These are phyloP conservation scores for Wasmannia auropunctata DNA, from an alignment of 1,140 invertebrate species.

Conservation along the genomic window DNA sequence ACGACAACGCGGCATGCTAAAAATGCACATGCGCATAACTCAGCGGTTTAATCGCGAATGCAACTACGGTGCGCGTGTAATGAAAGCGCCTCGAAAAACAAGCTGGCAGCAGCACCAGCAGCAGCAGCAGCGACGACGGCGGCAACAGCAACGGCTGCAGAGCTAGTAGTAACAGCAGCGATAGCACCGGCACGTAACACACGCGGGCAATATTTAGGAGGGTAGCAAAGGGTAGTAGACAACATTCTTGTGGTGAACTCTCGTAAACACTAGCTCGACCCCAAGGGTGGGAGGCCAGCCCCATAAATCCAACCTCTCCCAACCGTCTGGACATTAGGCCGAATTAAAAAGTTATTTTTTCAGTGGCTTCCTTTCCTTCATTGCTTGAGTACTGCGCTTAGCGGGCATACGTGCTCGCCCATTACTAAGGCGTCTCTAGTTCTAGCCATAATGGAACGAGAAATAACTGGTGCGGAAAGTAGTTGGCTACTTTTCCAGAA, in stretches of 20 bases:
- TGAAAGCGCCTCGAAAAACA: conserved; percentile 83
- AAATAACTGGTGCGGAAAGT: conserved; percentile 33
- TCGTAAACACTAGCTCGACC: conserved; percentile 77
- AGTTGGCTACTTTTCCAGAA: conserved; percentile 37
- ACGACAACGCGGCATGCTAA: conserved; percentile 71
- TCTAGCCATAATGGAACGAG: conserved; percentile 43
- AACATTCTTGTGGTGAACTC: conserved; percentile 82
- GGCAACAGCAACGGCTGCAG: conserved; percentile 13
- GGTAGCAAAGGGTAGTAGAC: conserved; percentile 64
- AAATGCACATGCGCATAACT: conserved; percentile 82
- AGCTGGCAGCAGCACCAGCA: conserved; percentile 67
- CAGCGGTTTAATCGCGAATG: conserved; percentile 82
- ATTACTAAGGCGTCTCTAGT: conserved; percentile 38
- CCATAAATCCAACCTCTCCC: conserved; percentile 76
- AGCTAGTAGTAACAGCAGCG: conserved; percentile 60
- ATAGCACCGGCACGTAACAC: conserved; percentile 67
- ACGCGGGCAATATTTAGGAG: conserved; percentile 66
- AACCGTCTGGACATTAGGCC: conserved; percentile 74
- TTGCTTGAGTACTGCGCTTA: conserved; percentile 35
- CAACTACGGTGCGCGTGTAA: conserved; percentile 78
- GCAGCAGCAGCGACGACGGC: conserved; percentile 21
- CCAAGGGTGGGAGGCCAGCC: conserved; percentile 51
- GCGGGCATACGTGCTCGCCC: conserved; percentile 45
- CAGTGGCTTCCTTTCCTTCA: conserved; percentile 56
- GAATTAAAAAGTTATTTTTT: conserved; percentile 80